Percentiles rank a stretch among this genome's conserved stretches.
Evolutionary conservation across 2,888 invertebrate genomes (phyloP).

Genomic region (Epistrophella euchroma): DNA sequence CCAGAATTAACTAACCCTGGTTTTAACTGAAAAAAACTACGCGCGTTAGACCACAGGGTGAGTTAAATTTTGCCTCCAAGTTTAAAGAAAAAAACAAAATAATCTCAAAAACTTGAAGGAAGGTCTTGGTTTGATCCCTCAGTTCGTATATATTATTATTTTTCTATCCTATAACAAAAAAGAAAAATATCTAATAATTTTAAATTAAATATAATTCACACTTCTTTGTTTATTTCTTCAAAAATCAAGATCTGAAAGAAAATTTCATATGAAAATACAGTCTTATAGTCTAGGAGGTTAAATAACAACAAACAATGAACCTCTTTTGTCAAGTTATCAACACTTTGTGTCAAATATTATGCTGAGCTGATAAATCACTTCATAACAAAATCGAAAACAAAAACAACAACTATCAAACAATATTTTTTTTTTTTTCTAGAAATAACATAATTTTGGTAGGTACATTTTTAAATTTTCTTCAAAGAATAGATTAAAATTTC

Average conservation of each 20-base stretch:
- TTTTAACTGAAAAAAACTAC: too few species aligned
- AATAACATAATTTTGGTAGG: slow-evolving; percentile 12
- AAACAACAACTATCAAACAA: slow-evolving; percentile 1
- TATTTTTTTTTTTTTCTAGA: neutral
- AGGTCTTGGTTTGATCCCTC: too few species aligned
- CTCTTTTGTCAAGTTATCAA: slow-evolving; percentile 19
- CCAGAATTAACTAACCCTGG: too few species aligned
- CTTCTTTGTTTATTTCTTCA: neutral
- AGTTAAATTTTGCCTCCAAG: too few species aligned
- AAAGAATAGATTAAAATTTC: slow-evolving; percentile 9
- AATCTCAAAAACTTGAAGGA: too few species aligned
- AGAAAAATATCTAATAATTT: neutral
- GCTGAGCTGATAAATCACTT: slow-evolving; percentile 12
- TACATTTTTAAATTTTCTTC: slow-evolving; percentile 6
- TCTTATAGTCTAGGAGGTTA: slow-evolving; percentile 12
- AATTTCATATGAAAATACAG: neutral
- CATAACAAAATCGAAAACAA: too few species aligned
- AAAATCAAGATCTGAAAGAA: neutral
- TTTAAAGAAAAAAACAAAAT: too few species aligned
- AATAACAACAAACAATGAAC: slow-evolving; percentile 3
- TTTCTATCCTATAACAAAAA: neutral
- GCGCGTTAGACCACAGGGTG: too few species aligned
- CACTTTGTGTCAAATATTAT: slow-evolving; percentile 14
- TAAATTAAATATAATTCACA: neutral
- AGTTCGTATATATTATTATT: too few species aligned